Conservation (phyloP, 2,113 vertebrate species). For the Equus przewalskii region DNA sequence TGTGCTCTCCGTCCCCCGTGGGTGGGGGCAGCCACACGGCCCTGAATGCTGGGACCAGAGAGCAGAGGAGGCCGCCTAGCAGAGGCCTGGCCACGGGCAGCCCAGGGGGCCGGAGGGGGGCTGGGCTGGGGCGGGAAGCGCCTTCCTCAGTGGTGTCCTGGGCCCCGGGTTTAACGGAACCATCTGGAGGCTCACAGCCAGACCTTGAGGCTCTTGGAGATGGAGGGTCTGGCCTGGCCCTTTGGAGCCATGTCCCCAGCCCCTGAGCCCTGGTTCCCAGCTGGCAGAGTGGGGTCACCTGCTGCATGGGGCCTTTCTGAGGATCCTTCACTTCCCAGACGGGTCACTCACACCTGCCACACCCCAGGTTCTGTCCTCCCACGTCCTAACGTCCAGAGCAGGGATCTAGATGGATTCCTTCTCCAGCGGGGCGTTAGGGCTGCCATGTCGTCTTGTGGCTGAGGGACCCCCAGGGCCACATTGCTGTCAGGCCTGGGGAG, state of each 20-base stretch:
- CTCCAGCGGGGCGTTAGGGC: rapidly evolving
- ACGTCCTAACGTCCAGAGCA: rapidly evolving
- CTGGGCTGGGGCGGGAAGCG: not conserved
- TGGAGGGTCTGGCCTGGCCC: not conserved
- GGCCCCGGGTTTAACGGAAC: not conserved
- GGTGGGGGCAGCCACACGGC: not conserved
- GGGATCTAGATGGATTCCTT: rapidly evolving
- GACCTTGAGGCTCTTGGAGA: no score
- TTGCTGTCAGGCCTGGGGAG: not conserved
- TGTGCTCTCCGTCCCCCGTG: not conserved
- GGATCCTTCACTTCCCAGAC: rapidly evolving
- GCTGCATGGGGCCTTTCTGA: rapidly evolving
- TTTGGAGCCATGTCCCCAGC: rapidly evolving
- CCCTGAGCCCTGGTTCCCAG: rapidly evolving
- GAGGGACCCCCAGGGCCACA: not conserved
- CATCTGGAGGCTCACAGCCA: rapidly evolving
- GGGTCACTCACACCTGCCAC: rapidly evolving
- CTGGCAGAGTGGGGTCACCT: rapidly evolving
- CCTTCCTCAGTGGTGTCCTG: rapidly evolving
- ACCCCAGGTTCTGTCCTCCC: rapidly evolving
- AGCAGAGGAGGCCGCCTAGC: not conserved
- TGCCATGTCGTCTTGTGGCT: rapidly evolving
- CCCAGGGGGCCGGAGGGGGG: no score
- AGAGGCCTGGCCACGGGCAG: not conserved
- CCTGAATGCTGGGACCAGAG: not conserved